A percentile compares a stretch with the other conserved stretches of the same genome.
These are phyloP conservation scores for Pelosia muscerda DNA, from an alignment of 2,888 invertebrate genomes.

Conservation along the genomic window DNA sequence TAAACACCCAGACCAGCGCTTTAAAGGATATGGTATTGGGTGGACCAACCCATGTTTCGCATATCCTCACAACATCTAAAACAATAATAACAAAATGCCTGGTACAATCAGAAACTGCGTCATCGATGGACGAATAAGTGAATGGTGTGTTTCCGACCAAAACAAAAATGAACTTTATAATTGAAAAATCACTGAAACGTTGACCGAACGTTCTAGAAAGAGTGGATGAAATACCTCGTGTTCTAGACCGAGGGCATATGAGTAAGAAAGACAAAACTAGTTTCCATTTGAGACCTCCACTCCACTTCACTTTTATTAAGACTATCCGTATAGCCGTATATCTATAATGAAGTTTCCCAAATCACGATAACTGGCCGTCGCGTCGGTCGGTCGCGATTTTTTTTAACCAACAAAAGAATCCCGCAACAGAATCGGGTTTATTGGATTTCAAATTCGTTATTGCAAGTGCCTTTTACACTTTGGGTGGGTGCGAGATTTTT, in stretches of 20 bases:
- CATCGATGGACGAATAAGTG: background rate
- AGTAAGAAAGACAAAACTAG: background rate
- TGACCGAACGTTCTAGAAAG: background rate
- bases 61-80: too few species aligned
- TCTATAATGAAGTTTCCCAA: slow-evolving; percentile 27
- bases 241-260: background rate
- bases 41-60: too few species aligned
- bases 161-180: background rate
- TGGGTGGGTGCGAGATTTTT: slow-evolving; percentile 68
- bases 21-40: too few species aligned
- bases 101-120: too few species aligned
- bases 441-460: slow-evolving; percentile 82
- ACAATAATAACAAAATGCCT: too few species aligned
- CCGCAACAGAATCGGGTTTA: slow-evolving; percentile 60
- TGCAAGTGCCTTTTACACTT: slow-evolving; percentile 77
- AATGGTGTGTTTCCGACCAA: background rate
- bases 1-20: too few species aligned
- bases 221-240: background rate
- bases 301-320: slow-evolving; percentile 1
- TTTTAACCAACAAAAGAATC: slow-evolving; percentile 52
- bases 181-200: background rate
- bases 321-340: slow-evolving; percentile 17
- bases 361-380: slow-evolving; percentile 25
- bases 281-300: background rate
- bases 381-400: slow-evolving; percentile 25